Base-by-base conservation (phyloP, 2,797 vertebrate genomes). In the Mus spretus region DNA sequence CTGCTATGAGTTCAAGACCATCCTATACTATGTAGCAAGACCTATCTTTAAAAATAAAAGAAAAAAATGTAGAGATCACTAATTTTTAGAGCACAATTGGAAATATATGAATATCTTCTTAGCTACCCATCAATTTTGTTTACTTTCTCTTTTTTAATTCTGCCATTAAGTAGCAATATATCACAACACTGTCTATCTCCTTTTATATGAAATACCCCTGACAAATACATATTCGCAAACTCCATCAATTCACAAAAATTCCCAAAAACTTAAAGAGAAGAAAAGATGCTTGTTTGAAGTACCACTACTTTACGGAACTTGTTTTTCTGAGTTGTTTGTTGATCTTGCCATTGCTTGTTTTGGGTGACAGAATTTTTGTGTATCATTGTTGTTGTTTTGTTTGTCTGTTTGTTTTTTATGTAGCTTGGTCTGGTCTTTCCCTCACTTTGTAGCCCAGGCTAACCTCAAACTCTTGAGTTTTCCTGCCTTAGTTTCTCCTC, bases 231-330 rank as follows among this genome's bases (percentile, higher is more conserved):
- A 37, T 28, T 87, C 80, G 40, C 65, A 79, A 77, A 77, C 77
- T 11, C 37, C 24, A 87, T 20, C 57, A 55, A 34, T 50, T 95
- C 92, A 89, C 67, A 94, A 53, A 96, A 93, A 70, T 53, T 84
- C 59, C 85, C 84, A 90, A 93, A 93, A 80, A 8, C 74, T 61
- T 81, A 2, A 85, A 91, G 67, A 84, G 65, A 47, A 14, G 50
- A 78, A 92, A 84, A 44, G 15, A 82, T 82, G 47, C 72, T 91
- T 53, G 61, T 70, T 70, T 78, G 85, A 86, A 89, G 5, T 31
- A 34, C 57, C 37, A 50, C 22, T 95, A 5, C 40, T 55, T 86
- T 26, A 37, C 15, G 0, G 28, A 50, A 8, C 14, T 94, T n/a
- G 50, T 77, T 28, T 34, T 28, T 50, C 40, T 81, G 50, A 94